A percentile compares a stretch with the other conserved stretches of the same genome.
These are phyloP conservation scores for Parochlus steinenii DNA, from an alignment of 2,888 invertebrate genomes.

Conservation along the genomic window DNA sequence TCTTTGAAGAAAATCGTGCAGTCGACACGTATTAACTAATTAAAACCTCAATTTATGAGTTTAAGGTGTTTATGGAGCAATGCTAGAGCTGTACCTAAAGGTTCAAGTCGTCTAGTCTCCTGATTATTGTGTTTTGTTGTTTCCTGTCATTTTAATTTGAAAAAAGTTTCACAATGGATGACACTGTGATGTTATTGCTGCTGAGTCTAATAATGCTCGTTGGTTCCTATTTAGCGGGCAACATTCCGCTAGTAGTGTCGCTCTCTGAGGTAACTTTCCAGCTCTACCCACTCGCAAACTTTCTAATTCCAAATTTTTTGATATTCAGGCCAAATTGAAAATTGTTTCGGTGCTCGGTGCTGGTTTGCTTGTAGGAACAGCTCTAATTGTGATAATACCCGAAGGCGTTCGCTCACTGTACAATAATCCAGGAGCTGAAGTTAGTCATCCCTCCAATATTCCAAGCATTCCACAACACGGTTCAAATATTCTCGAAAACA, in stretches of 20 bases:
- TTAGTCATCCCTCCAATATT: too few relatives aligned
- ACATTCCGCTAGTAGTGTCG: conserved; percentile 82
- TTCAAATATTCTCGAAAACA: conserved; percentile 38
- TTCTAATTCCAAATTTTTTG: conserved; percentile 15
- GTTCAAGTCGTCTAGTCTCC: conserved; percentile 14
- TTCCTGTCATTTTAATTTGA: conserved; percentile 1
- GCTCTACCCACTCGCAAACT: conserved; percentile 1
- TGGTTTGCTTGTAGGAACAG: conserved; percentile 92
- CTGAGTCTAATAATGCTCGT: conserved; percentile 85
- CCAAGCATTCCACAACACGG: too few relatives aligned
- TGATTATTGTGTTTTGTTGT: too few relatives aligned
- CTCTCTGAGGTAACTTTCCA: conserved; percentile 73
- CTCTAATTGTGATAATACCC: conserved; percentile 93
- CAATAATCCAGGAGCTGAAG: conserved; percentile 24
- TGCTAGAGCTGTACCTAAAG: conserved; percentile 13
- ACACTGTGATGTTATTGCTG: conserved; percentile 63
- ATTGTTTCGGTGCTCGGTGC: conserved; percentile 91
- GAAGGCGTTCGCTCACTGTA: conserved; percentile 86
- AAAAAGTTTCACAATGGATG: conserved; percentile 48
- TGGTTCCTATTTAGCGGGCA: conserved; percentile 90
- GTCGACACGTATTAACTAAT: not conserved
- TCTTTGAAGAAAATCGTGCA: not conserved
- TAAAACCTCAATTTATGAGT: not conserved
- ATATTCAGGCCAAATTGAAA: conserved; percentile 74
- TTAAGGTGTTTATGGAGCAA: not conserved